Percentiles rank a stretch among this genome's conserved stretches.
Evolutionary conservation across 1,140 invertebrate genomes (phyloP).

Genomic region (Bemisia tabaci): DNA sequence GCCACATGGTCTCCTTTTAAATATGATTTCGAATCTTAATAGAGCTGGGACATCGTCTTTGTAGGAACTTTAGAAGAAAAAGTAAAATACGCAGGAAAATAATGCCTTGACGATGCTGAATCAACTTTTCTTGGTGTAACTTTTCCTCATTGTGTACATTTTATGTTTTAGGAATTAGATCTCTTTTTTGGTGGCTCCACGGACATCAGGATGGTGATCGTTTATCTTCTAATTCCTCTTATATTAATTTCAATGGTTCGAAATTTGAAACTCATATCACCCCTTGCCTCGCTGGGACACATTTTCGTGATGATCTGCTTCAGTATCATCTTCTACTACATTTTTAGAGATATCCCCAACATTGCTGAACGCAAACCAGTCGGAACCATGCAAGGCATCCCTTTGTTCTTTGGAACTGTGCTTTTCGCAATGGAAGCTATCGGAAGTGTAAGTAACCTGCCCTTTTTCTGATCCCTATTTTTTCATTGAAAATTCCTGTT

Average conservation of each 20-base stretch:
- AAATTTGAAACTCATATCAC: conserved; percentile 55
- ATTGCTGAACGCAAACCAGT: conserved; percentile 32
- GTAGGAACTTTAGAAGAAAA: too few species aligned
- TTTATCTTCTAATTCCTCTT: conserved; percentile 44
- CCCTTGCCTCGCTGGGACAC: conserved; percentile 60
- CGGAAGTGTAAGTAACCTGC: conserved; percentile 44
- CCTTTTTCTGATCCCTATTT: conserved; percentile 51
- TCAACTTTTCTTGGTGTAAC: too few species aligned
- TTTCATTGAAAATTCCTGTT: too few species aligned
- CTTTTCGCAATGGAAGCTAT: conserved; percentile 50
- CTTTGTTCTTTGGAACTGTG: conserved; percentile 47
- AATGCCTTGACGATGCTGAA: too few species aligned
- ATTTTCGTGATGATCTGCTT: conserved; percentile 44
- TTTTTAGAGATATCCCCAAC: conserved; percentile 43
- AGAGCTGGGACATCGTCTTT: too few species aligned
- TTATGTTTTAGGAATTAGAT: conserved; percentile 32
- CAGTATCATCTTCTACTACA: conserved; percentile 50
- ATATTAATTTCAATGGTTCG: conserved; percentile 51
- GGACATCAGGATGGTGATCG: conserved; percentile 36
- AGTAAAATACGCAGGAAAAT: too few species aligned
- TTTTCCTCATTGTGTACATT: too few species aligned
- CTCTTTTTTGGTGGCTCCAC: conserved; percentile 32
- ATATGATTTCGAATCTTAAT: too few species aligned
- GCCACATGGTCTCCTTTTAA: too few species aligned
- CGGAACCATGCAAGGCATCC: conserved; percentile 34